Conservation (phyloP, 2,888 invertebrate species). For the Hyalella azteca region DNA sequence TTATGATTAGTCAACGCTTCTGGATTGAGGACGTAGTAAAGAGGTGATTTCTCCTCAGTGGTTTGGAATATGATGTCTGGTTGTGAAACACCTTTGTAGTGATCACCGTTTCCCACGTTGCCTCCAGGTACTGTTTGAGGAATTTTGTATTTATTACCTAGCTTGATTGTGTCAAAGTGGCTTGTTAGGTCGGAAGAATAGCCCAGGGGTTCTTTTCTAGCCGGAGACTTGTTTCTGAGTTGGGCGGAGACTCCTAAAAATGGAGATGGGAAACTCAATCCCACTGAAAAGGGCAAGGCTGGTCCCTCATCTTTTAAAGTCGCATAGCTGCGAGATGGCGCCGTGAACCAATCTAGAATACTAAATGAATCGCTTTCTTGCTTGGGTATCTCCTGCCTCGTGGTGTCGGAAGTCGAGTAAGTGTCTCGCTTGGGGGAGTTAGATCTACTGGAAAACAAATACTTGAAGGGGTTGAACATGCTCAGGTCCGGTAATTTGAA, state of each 20-base stretch:
- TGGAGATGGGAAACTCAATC: neutral
- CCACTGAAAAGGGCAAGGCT: neutral
- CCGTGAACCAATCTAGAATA: constrained; percentile 14
- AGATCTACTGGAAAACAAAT: neutral
- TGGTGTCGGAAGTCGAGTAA: neutral
- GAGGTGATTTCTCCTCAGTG: neutral
- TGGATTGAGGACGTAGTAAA: constrained; percentile 9
- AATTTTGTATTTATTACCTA: constrained; percentile 1
- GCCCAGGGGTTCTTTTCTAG: neutral
- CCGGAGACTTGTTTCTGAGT: constrained; percentile 20
- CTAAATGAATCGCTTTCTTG: neutral
- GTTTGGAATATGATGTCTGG: neutral
- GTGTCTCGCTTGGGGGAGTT: neutral
- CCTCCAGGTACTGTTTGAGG: neutral
- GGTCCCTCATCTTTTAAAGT: neutral
- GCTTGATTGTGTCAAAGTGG: neutral
- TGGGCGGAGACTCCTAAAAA: constrained; percentile 2
- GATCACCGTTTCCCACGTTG: neutral
- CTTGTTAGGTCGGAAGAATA: neutral
- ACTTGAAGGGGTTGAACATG: constrained; percentile 8
- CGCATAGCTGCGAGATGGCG: neutral
- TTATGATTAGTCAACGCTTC: neutral
- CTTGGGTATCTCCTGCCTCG: no score
- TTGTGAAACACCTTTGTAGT: neutral
- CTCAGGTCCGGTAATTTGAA: neutral